Percentiles rank a stretch among this genome's conserved stretches.
phyloP scores from a whole-genome alignment of 2,797 vertebrate species.

The Rachycentron canadum region DNA sequence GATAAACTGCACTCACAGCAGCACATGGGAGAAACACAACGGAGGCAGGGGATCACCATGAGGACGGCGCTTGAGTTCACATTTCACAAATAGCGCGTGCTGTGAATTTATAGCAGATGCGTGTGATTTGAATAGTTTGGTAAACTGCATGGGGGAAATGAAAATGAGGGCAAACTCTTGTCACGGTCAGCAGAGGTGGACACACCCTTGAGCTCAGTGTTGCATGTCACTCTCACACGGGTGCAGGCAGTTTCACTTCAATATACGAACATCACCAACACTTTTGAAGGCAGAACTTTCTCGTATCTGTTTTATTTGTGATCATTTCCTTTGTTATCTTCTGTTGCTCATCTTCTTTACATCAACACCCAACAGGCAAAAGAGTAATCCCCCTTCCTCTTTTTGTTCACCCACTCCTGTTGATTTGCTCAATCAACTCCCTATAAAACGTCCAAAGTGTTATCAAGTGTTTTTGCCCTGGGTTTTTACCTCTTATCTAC shows the following conservation, averaged over 20 bases:
- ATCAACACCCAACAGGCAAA: too few species aligned
- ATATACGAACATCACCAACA: slow-evolving; percentile 7
- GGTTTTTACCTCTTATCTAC: too few species aligned
- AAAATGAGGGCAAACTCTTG: not conserved
- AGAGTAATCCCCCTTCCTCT: too few species aligned
- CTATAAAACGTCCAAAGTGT: too few species aligned
- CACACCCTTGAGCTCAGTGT: slow-evolving; percentile 36
- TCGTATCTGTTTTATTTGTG: not conserved
- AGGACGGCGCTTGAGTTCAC: too few species aligned
- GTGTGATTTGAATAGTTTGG: not conserved
- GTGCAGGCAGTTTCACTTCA: slow-evolving; percentile 55
- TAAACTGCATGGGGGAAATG: not conserved
- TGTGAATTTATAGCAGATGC: not conserved
- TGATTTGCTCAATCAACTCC: not conserved
- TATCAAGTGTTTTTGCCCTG: too few species aligned
- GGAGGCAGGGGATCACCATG: not conserved
- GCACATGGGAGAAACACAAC: not conserved
- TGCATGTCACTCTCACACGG: slow-evolving; percentile 17
- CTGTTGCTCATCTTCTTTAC: not conserved
- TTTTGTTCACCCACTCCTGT: not conserved
- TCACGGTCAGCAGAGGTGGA: slow-evolving; percentile 8
- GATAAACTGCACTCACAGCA: not conserved
- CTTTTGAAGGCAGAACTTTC: not conserved
- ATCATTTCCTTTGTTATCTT: too few species aligned
- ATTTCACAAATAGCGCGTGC: not conserved